Conservation (phyloP, 1,140 invertebrate genomes). For the Coenobita brevimanus region DNA sequence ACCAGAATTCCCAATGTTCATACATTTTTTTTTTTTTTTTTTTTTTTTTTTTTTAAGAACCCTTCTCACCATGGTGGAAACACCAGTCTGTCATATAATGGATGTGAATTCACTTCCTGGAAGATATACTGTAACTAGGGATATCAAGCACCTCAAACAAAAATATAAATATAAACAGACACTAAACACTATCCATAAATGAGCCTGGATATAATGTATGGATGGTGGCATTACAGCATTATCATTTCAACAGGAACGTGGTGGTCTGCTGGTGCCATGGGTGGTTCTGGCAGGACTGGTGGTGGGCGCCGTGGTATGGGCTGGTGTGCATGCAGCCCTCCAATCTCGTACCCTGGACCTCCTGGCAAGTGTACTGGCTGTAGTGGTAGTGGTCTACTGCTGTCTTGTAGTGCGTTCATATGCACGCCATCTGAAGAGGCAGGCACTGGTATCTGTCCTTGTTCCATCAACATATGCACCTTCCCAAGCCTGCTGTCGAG, state of each 20-base stretch:
- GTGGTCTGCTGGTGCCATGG: constrained; percentile 65
- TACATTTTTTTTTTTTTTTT: too few relatives aligned
- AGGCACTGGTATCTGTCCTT: constrained; percentile 38
- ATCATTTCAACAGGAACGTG: constrained; percentile 61
- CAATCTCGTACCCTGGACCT: constrained; percentile 45
- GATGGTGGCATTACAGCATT: too few relatives aligned
- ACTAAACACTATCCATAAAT: too few relatives aligned
- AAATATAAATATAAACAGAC: too few relatives aligned
- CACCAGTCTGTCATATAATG: too few relatives aligned
- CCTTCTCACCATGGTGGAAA: too few relatives aligned
- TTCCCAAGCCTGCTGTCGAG: neutral
- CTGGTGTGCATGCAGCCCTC: constrained; percentile 47
- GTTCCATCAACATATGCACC: constrained; percentile 41
- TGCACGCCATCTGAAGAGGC: constrained; percentile 42
- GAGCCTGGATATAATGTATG: neutral
- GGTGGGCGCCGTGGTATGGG: constrained; percentile 59
- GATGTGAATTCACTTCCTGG: too few relatives aligned
- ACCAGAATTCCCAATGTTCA: too few relatives aligned
- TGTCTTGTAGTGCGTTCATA: constrained; percentile 54
- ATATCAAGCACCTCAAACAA: too few relatives aligned
- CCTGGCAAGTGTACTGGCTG: constrained; percentile 45
- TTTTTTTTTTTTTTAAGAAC: too few relatives aligned
- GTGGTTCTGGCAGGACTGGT: constrained; percentile 58
- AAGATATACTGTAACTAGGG: too few relatives aligned
- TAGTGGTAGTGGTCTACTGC: constrained; percentile 46